A percentile compares a stretch with the other conserved stretches of the same genome.
Evolutionary conservation across 2,797 vertebrate species (phyloP).

Genomic region (Sebastes oblongus): DNA sequence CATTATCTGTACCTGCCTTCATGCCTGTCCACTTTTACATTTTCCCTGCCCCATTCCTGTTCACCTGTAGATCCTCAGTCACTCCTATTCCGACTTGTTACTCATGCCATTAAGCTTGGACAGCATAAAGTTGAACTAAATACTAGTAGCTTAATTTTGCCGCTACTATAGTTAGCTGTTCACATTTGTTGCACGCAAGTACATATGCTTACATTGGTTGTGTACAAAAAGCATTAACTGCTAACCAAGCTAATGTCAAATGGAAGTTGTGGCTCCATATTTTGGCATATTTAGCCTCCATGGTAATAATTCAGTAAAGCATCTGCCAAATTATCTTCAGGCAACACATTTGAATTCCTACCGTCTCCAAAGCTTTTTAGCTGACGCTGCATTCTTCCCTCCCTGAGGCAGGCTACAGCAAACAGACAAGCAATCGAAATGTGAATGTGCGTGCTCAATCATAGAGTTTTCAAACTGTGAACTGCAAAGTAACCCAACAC

Average conservation of each 20-base stretch:
- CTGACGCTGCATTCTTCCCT: slow-evolving; percentile 6
- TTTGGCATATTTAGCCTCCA: not conserved
- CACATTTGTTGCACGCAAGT: not conserved
- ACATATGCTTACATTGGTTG: not conserved
- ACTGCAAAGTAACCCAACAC: slow-evolving; percentile 28
- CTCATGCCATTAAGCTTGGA: not conserved
- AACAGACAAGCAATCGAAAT: slow-evolving; percentile 4
- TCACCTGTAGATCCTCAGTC: not conserved
- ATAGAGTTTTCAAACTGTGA: slow-evolving; percentile 36
- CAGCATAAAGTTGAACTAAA: not conserved
- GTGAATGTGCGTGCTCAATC: slow-evolving; percentile 16
- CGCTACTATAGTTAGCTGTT: not conserved
- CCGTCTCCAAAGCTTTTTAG: not conserved
- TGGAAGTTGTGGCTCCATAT: not conserved
- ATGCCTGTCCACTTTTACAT: too few relatives aligned
- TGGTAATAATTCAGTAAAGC: not conserved
- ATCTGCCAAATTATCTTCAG: not conserved
- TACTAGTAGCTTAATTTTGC: not conserved
- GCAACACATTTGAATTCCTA: not conserved
- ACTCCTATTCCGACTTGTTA: not conserved
- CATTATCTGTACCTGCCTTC: not conserved
- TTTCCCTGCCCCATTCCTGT: not conserved
- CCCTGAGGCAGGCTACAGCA: not conserved
- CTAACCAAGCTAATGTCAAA: not conserved
- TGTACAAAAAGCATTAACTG: not conserved